Evolutionary conservation across 2,888 invertebrate genomes (phyloP).

Genomic region (Augochlorella aurata): DNA sequence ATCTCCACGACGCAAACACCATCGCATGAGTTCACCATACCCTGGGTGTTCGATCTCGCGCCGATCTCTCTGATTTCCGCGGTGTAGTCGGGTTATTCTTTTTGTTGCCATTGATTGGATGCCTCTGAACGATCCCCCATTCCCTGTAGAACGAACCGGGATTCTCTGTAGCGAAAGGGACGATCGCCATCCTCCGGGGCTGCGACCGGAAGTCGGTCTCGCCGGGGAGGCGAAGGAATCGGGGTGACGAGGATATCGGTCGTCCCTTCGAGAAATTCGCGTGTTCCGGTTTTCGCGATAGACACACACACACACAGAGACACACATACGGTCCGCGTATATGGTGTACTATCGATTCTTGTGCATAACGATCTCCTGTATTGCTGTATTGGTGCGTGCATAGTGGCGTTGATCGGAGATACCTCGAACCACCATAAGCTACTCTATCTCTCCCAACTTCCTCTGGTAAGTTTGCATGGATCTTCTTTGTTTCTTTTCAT

Average conservation of each 20-base stretch:
- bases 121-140: conserved; percentile 64
- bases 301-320: background rate
- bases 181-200: background rate
- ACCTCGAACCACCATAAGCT: conserved; percentile 84
- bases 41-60: background rate
- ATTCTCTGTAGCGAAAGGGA: background rate
- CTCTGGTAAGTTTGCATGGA: conserved; percentile 83
- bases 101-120: conserved; percentile 47
- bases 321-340: conserved; percentile 31
- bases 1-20: background rate
- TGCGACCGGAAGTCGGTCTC: background rate
- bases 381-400: conserved; percentile 76
- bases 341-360: conserved; percentile 42
- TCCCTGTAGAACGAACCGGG: conserved; percentile 30
- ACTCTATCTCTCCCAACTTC: conserved; percentile 84
- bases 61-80: background rate
- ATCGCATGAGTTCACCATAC: background rate
- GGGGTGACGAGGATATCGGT: background rate
- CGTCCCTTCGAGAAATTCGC: background rate
- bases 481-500: conserved; percentile 32
- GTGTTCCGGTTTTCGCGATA: conserved; percentile 16
- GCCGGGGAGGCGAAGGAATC: too few relatives aligned
- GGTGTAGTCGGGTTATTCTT: background rate
- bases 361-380: conserved; percentile 71
- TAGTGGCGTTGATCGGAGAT: conserved; percentile 84